Conservation (phyloP, 1,140 invertebrate species). For the Euura saliciscinereae region DNA sequence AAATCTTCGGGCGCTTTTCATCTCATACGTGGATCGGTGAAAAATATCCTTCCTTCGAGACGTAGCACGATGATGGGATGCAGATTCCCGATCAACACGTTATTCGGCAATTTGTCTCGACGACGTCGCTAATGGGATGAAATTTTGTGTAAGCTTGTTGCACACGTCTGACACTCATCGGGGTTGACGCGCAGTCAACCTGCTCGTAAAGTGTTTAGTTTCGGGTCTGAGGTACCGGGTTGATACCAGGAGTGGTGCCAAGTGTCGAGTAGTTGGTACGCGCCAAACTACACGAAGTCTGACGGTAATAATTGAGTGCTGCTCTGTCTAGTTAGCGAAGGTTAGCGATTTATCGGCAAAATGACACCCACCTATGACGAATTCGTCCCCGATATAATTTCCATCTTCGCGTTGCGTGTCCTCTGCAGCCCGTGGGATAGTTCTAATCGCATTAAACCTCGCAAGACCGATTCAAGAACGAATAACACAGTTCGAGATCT, state of each 20-base stretch:
- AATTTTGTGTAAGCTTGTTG: conserved; percentile 55
- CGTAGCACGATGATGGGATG: background rate
- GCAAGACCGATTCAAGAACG: background rate
- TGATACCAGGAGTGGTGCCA: conserved; percentile 35
- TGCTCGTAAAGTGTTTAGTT: conserved; percentile 61
- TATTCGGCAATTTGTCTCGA: conserved; percentile 20
- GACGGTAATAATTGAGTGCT: conserved; percentile 62
- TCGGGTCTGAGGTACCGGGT: conserved; percentile 36
- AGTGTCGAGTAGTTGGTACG: conserved; percentile 32
- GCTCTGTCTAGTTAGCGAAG: conserved; percentile 58
- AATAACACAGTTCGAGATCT: conserved; percentile 15
- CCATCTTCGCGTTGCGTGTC: too few relatives aligned
- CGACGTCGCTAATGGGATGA: conserved; percentile 52
- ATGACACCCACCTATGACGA: conserved; percentile 56
- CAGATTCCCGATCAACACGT: too few relatives aligned
- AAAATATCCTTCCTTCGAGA: too few relatives aligned
- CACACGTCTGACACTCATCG: conserved; percentile 54
- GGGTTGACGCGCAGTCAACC: conserved; percentile 55
- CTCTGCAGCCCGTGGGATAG: background rate
- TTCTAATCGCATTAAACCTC: background rate
- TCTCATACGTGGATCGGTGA: conserved; percentile 27
- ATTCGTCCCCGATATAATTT: conserved; percentile 43
- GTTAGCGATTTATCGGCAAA: conserved; percentile 55
- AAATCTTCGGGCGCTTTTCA: conserved; percentile 49
- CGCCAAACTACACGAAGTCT: conserved; percentile 58